Base-by-base conservation (phyloP, 2,888 invertebrate genomes). In the Drosophila aldrichi region DNA sequence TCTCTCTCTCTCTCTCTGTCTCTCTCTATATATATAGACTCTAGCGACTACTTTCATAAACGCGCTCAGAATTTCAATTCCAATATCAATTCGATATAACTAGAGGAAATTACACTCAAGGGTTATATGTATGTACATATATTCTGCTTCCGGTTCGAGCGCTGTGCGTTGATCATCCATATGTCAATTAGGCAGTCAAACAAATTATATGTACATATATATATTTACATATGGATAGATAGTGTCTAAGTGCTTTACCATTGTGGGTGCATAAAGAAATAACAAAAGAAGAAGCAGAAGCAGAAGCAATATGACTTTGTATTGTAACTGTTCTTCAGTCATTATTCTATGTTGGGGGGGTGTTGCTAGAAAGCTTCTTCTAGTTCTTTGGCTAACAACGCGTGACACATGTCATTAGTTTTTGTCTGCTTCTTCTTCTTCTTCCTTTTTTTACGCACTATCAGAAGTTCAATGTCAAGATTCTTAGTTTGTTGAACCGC, bases 381-480 rank as follows among this genome's bases (percentile, higher is more conserved):
- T 14, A 16, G 43, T 57, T 58, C 41, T 22, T 29, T 69, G 38
- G 70, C 55, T 48, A 66, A 57, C 66, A 66, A 71, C 52, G 66
- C 62, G 72, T 71, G 52, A 71, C 72, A 75, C 40, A 57, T 56
- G 40, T 12, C 38, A 56, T 51, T 34, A 44, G 36, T 36, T 36
- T 22, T 43, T 60, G 59, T 36, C 29, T 12, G 34, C n/a, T 22
- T 29, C 32, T 32, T 32, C 32, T 10, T 8, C 16, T 20, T 51
- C 18, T 22, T 18, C 34, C 40, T 56, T 69, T 56, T 69, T 56
- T 63, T 67, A 70, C 76, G 22, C 49, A 56, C 60, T 59, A 59
- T 56, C 41, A 57, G 48, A 81, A 79, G 73, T 81, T 78, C 81
- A 80, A 80, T 80, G 81, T 77, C 80, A 81, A 77, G 67, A 80